Evolutionary conservation across 2,888 invertebrate species (phyloP).

Genomic region (Alentia gelatinosa): DNA sequence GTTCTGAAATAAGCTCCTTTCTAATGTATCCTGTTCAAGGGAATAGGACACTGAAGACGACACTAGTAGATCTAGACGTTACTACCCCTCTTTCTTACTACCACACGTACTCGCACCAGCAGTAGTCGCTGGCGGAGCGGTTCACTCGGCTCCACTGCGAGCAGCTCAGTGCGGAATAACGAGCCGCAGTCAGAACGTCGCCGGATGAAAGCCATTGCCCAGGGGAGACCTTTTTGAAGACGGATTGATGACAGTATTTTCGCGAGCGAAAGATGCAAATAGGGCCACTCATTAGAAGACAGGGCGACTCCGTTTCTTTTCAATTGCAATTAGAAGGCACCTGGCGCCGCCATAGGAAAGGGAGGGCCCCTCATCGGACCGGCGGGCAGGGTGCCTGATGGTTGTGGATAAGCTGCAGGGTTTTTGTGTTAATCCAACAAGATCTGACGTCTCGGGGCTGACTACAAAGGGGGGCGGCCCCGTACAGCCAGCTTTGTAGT

Average conservation of each 20-base stretch:
- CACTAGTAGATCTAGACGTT: too few species aligned
- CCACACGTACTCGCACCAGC: too few species aligned
- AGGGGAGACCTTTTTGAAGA: neutral
- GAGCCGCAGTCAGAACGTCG: neutral
- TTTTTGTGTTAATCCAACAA: conserved; percentile 34
- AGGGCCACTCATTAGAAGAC: conserved; percentile 11
- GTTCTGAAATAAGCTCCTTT: too few species aligned
- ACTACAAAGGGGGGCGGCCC: neutral
- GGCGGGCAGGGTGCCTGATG: neutral
- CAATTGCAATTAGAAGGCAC: conserved; percentile 14
- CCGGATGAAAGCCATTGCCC: neutral
- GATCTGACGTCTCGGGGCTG: conserved; percentile 8
- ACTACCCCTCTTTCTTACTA: too few species aligned
- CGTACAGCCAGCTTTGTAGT: conserved; percentile 29
- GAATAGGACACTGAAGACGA: too few species aligned
- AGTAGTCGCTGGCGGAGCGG: too few species aligned
- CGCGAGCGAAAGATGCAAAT: neutral
- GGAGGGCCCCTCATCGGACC: neutral
- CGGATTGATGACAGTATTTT: conserved; percentile 16
- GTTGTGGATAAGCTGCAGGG: conserved; percentile 20
- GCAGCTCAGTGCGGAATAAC: neutral
- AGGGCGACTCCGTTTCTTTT: conserved; percentile 8
- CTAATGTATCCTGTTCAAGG: too few species aligned
- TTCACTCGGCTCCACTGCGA: neutral
- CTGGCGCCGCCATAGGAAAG: conserved; percentile 20